Evolutionary conservation across 2,113 vertebrate genomes (phyloP).

Genomic region (Dipodomys spectabilis): DNA sequence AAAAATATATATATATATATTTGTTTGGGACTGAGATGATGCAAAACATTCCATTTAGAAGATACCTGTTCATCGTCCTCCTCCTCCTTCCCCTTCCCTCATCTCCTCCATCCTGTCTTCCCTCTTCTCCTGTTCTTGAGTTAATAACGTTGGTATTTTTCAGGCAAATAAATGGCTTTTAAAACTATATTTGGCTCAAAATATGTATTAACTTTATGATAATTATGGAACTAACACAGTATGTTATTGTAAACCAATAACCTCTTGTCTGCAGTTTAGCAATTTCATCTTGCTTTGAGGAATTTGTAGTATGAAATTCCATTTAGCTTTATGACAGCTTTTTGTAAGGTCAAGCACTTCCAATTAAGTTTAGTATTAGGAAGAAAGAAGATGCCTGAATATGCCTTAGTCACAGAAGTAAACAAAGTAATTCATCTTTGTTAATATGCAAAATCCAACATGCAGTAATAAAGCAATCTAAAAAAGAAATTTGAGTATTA

Average conservation of each 20-base stretch:
- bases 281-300: conserved; percentile 43
- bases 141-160: conserved; percentile 42
- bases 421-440: conserved; percentile 36
- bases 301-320: background rate
- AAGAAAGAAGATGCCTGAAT: background rate
- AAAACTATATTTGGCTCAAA: background rate
- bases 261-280: background rate
- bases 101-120: no score
- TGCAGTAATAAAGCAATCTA: background rate
- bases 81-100: no score
- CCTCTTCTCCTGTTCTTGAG: background rate
- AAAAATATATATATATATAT: background rate
- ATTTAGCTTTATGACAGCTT: conserved; percentile 36
- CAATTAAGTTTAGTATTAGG: conserved; percentile 5
- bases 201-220: conserved; percentile 13
- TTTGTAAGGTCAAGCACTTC: conserved; percentile 38
- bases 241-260: conserved; percentile 33
- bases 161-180: background rate
- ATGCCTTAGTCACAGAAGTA: conserved; percentile 38
- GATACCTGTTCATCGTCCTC: background rate
- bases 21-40: background rate
- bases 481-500: conserved; percentile 24
- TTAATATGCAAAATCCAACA: background rate
- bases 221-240: conserved; percentile 9
- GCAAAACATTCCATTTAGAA: background rate